Percentiles rank a stretch among this genome's conserved stretches.
Evolutionary conservation across 2,113 vertebrate species (phyloP).

Genomic region (Callionymus lyra): DNA sequence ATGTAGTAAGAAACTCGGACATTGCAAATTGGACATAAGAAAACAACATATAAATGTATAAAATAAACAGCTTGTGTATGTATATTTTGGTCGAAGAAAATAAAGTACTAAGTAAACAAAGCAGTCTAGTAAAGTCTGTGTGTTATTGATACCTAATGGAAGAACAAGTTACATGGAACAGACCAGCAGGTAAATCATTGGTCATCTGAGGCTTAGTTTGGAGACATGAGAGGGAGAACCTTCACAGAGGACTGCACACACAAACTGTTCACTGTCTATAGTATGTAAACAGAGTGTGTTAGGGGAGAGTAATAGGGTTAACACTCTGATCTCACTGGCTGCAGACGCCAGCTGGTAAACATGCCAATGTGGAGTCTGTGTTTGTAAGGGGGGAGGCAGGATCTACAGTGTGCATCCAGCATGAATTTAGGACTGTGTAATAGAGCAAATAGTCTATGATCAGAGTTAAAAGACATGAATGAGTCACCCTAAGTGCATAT

Average conservation of each 20-base stretch:
- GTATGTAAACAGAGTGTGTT: constrained; percentile 55
- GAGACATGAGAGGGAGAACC: constrained; percentile 83
- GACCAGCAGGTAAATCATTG: constrained; percentile 93
- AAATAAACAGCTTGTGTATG: too few species aligned
- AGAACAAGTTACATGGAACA: constrained; percentile 21
- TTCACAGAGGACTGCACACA: constrained; percentile 62
- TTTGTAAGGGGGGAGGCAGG: constrained; percentile 21
- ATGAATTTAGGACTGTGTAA: constrained; percentile 21
- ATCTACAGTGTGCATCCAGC: constrained; percentile 9
- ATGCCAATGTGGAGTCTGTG: constrained; percentile 38
- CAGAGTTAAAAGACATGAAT: constrained; percentile 8
- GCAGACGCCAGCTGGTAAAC: constrained; percentile 63
- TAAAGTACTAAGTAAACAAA: too few species aligned
- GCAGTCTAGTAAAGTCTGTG: too few species aligned
- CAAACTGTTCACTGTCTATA: constrained; percentile 32
- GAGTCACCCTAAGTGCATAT: constrained; percentile 12
- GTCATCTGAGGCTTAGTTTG: constrained; percentile 85
- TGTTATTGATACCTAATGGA: neutral
- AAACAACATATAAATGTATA: too few species aligned
- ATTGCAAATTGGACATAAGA: too few species aligned
- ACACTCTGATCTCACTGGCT: constrained; percentile 51
- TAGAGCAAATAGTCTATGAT: constrained; percentile 31
- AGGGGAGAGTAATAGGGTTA: constrained; percentile 43
- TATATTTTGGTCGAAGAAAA: too few species aligned
- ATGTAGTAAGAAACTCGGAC: too few species aligned